phyloP scores from a whole-genome alignment of 2,797 vertebrate species.

The Cuculus canorus region DNA sequence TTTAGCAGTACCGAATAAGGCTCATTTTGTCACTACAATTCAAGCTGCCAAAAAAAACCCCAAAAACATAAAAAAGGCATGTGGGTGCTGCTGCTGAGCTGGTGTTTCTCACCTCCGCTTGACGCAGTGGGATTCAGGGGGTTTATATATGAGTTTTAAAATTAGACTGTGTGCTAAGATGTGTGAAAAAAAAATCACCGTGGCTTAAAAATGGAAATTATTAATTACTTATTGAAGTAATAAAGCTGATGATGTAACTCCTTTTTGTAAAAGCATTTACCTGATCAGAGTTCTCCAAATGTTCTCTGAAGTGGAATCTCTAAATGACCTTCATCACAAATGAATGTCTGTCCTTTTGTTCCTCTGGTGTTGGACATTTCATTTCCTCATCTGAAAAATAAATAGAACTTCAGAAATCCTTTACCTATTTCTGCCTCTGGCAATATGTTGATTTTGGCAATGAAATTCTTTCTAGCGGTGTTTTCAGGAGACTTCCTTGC shows the following conservation, averaged over 20 bases:
- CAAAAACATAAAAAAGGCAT: background rate
- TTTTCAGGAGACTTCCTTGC: background rate
- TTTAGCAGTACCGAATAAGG: background rate
- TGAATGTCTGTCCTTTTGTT: background rate
- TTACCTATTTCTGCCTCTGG: background rate
- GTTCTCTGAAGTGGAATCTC: background rate
- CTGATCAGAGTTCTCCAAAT: background rate
- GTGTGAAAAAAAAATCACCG: background rate
- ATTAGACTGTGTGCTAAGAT: background rate
- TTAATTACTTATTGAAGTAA: background rate
- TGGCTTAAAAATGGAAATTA: background rate
- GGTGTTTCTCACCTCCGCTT: background rate
- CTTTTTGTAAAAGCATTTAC: background rate
- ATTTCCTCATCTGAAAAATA: background rate
- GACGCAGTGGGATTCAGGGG: background rate
- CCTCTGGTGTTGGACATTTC: background rate
- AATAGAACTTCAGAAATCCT: background rate
- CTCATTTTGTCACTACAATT: background rate
- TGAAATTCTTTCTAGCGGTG: background rate
- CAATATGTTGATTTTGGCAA: background rate
- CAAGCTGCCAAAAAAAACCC: background rate
- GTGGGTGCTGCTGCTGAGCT: background rate
- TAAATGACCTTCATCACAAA: background rate
- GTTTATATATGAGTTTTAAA: background rate
- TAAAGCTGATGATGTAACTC: background rate